Percentiles rank a stretch among this genome's conserved stretches.
Conservation (phyloP, 2,888 invertebrate species). For the Lithophane socia region DNA sequence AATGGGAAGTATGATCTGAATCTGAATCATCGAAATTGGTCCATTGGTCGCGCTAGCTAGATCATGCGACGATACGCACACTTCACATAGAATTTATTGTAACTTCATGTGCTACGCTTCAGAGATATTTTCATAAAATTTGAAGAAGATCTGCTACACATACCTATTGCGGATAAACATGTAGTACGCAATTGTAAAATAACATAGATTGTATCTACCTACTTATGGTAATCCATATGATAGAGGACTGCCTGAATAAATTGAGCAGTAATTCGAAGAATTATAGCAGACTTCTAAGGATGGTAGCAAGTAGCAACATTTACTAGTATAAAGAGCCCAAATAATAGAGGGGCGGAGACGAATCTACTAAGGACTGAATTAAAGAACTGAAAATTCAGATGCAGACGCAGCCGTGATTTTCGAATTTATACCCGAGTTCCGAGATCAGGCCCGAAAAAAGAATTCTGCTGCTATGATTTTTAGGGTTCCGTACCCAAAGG, state of each 20-base stretch:
- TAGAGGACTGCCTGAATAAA: not conserved
- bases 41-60: slow-evolving; percentile 32
- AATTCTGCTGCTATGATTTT: not conserved
- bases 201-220: not conserved
- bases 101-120: slow-evolving; percentile 8
- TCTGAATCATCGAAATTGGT: slow-evolving; percentile 26
- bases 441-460: not conserved
- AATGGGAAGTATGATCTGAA: slow-evolving; percentile 15
- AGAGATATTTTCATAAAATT: slow-evolving; percentile 30
- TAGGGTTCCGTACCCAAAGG: no score
- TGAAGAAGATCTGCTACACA: slow-evolving; percentile 9
- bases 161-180: not conserved
- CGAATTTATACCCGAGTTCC: not conserved
- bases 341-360: not conserved
- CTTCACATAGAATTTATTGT: slow-evolving; percentile 16
- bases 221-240: not conserved
- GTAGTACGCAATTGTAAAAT: not conserved
- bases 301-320: not conserved
- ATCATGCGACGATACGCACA: slow-evolving; percentile 34
- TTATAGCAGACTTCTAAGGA: not conserved
- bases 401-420: not conserved
- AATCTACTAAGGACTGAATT: not conserved
- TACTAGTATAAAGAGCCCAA: not conserved
- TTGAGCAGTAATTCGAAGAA: not conserved
- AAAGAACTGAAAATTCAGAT: not conserved